These are phyloP conservation scores for Setipinna tenuifilis DNA, from an alignment of 2,797 vertebrate genomes.

Conservation along the genomic window DNA sequence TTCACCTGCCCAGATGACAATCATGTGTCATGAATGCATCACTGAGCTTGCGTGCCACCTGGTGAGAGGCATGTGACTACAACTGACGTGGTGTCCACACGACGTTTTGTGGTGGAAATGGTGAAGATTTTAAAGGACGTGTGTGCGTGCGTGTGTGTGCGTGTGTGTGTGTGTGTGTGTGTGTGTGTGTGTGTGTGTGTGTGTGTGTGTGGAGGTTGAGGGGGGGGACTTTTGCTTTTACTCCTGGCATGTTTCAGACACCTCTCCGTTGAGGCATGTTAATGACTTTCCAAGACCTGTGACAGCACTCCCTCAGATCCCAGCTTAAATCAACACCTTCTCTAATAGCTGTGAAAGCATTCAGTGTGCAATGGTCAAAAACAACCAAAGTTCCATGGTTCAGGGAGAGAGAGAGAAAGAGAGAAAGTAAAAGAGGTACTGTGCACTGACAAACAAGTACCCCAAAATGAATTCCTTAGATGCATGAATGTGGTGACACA, in stretches of 20 bases:
- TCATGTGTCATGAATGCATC: neutral
- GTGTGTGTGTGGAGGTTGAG: neutral
- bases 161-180: neutral
- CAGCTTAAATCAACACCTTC: constrained; percentile 9
- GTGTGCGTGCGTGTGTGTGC: neutral
- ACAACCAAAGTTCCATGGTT: neutral
- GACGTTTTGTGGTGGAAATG: too few species aligned
- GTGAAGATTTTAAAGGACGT: too few species aligned
- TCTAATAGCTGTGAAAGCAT: constrained; percentile 1
- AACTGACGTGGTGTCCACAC: neutral
- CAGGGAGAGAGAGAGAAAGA: neutral
- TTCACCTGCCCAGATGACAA: constrained; percentile 15
- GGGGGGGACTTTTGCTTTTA: neutral
- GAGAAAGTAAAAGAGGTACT: neutral
- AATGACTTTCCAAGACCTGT: constrained; percentile 47
- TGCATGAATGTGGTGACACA: neutral
- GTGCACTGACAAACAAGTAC: constrained; percentile 6
- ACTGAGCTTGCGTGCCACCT: neutral
- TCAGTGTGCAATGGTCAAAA: neutral
- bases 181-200: neutral
- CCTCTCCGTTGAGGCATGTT: constrained; percentile 54
- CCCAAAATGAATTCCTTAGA: neutral
- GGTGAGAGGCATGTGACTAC: constrained; percentile 14
- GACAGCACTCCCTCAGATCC: neutral
- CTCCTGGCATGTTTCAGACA: constrained; percentile 15